phyloP scores from a whole-genome alignment of 2,113 vertebrate species.

The Caranx ignobilis region DNA sequence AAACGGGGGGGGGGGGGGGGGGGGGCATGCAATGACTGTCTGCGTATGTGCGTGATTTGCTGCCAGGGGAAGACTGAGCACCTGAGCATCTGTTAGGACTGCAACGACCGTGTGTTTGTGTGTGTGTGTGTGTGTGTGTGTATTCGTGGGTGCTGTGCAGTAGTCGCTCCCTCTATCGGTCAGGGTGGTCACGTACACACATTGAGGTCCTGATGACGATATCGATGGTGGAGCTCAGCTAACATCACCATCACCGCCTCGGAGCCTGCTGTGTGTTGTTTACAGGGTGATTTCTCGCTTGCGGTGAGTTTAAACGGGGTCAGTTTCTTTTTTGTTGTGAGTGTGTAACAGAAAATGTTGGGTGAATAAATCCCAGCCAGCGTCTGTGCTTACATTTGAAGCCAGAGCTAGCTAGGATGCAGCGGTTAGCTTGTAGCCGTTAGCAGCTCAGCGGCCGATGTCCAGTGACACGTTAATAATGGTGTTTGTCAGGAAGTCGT shows the following conservation, averaged over 20 bases:
- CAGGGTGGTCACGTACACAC: background rate
- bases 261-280: constrained; percentile 35
- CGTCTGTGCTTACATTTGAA: background rate
- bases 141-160: background rate
- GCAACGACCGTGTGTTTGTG: background rate
- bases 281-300: constrained; percentile 19
- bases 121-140: background rate
- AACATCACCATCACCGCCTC: background rate
- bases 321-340: background rate
- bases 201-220: constrained; percentile 22
- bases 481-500: rapidly evolving
- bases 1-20: too few species aligned
- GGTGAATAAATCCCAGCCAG: rapidly evolving
- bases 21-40: background rate
- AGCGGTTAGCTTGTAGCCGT: background rate
- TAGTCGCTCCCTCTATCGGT: constrained; percentile 47
- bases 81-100: constrained; percentile 9
- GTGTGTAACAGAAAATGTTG: rapidly evolving
- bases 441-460: background rate
- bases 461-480: background rate
- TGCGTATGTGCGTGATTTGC: background rate
- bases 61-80: background rate
- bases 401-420: constrained; percentile 22
- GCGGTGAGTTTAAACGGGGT: constrained; percentile 56
- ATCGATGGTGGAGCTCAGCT: constrained; percentile 16